A percentile compares a stretch with the other conserved stretches of the same genome.
These are phyloP conservation scores for Typhlichthys eigenmanni DNA, from an alignment of 2,797 vertebrate species.

Conservation along the genomic window DNA sequence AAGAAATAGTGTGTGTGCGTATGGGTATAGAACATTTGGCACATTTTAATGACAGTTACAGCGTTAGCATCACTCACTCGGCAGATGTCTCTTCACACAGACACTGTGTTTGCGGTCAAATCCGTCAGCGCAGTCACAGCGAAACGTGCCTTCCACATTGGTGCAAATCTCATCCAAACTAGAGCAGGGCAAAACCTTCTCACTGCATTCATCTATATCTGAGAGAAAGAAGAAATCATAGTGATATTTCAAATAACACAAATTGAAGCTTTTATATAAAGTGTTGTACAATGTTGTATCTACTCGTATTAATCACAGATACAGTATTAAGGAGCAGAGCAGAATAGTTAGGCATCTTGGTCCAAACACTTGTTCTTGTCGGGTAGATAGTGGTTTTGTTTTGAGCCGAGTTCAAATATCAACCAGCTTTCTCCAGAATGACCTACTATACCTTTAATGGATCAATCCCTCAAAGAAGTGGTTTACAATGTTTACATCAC, in stretches of 20 bases:
- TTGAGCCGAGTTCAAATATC: no score
- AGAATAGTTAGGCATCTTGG: no score
- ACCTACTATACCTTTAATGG: no score
- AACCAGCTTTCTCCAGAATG: no score
- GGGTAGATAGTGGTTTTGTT: no score
- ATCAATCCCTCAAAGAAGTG: no score
- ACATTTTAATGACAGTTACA: no score
- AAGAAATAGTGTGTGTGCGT: neutral
- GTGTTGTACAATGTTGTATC: no score
- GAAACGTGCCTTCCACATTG: conserved; percentile 87
- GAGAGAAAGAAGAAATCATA: conserved; percentile 10
- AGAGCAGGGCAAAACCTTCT: conserved; percentile 78
- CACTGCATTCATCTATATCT: conserved; percentile 89
- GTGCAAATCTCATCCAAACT: conserved; percentile 84
- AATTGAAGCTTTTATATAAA: neutral
- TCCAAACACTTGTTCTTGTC: no score
- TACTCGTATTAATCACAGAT: no score
- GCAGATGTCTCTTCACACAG: conserved; percentile 80
- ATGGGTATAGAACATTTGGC: neutral
- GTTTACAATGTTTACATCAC: no score
- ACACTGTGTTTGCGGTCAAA: conserved; percentile 67
- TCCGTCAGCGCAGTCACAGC: conserved; percentile 83
- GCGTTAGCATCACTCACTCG: conserved; percentile 67
- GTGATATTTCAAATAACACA: neutral
- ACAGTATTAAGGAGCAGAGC: no score